Percentiles rank a stretch among this genome's conserved stretches.
These are phyloP conservation scores for Myopa tessellatipennis DNA, from an alignment of 2,888 invertebrate species.

Conservation along the genomic window DNA sequence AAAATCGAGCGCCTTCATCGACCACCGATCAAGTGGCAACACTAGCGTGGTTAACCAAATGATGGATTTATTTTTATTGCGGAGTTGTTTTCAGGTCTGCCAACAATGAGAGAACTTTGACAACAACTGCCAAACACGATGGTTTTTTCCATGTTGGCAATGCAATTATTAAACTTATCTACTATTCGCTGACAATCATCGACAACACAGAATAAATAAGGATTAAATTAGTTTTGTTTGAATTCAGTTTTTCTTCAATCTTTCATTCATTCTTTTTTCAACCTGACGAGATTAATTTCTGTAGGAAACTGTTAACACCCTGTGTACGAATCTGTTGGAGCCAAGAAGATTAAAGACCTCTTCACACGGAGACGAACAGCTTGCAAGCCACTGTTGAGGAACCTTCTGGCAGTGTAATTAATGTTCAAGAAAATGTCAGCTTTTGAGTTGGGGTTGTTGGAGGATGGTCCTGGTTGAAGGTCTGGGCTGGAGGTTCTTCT, in stretches of 20 bases:
- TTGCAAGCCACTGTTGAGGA: conserved; percentile 1
- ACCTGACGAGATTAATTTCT: background rate
- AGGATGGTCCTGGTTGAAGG: background rate
- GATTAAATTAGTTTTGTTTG: background rate
- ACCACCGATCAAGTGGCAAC: conserved; percentile 15
- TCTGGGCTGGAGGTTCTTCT: background rate
- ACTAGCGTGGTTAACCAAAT: background rate
- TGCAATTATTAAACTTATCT: background rate
- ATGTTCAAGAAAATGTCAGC: conserved; percentile 33
- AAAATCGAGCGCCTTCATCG: conserved; percentile 26
- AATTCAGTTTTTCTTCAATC: background rate
- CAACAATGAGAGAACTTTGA: background rate
- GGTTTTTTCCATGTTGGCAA: background rate
- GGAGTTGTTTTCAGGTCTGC: too few relatives aligned
- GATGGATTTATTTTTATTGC: background rate
- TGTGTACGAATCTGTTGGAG: too few relatives aligned
- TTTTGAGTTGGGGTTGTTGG: background rate
- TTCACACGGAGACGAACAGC: background rate
- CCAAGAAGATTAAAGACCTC: too few relatives aligned
- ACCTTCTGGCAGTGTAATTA: conserved; percentile 42
- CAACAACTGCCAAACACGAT: background rate
- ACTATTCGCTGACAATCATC: too few relatives aligned
- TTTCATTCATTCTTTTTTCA: background rate
- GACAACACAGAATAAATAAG: too few relatives aligned
- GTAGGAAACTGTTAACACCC: too few relatives aligned